These are phyloP conservation scores for Mionectes olivaceus DNA, from an alignment of 2,797 vertebrate genomes.

Conservation along the genomic window DNA sequence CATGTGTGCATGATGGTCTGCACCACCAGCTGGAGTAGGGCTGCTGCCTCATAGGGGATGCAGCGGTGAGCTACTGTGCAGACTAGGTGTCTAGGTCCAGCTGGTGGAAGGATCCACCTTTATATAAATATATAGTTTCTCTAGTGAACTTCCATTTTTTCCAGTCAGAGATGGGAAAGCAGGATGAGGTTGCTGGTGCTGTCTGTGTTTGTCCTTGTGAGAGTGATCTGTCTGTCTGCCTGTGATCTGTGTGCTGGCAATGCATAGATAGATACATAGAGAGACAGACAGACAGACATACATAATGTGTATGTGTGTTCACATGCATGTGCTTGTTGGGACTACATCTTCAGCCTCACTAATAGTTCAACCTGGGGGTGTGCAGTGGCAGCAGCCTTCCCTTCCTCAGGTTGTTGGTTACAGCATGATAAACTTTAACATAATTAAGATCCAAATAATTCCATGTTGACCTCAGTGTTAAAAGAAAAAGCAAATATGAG, in stretches of 20 bases:
- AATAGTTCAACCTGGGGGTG: not conserved
- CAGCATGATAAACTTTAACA: not conserved
- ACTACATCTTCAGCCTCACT: not conserved
- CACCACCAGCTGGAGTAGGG: not conserved
- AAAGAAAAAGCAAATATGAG: not conserved
- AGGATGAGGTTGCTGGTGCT: not conserved
- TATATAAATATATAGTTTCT: not conserved
- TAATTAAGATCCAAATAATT: not conserved
- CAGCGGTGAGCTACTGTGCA: not conserved
- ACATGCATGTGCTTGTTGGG: not conserved
- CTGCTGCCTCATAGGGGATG: not conserved
- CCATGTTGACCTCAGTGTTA: not conserved
- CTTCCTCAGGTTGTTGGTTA: not conserved
- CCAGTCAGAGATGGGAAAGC: not conserved
- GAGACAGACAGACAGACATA: rapidly evolving
- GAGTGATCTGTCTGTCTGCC: not conserved
- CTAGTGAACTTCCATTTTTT: not conserved
- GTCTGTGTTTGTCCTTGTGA: not conserved
- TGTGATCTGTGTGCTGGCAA: not conserved
- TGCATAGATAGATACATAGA: not conserved
- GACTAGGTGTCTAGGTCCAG: not conserved
- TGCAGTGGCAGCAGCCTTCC: not conserved
- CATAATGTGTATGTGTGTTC: not conserved
- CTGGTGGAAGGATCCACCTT: not conserved
- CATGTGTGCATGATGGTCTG: not conserved